phyloP scores from a whole-genome alignment of 1,140 invertebrate genomes.

The Ceratina calcarata region DNA sequence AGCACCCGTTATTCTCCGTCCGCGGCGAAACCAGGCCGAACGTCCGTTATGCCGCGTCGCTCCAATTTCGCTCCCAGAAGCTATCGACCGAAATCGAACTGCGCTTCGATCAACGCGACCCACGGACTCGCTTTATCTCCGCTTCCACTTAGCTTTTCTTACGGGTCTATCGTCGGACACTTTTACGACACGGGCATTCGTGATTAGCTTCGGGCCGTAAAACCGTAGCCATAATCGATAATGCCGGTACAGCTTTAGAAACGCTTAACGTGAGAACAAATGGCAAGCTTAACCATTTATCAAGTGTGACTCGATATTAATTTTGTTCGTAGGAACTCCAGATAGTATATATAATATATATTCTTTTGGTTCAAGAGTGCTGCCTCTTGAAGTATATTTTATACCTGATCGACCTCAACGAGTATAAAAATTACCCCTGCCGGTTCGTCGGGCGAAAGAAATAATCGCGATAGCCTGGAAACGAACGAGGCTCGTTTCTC shows the following conservation, averaged over 20 bases:
- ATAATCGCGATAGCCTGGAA: not conserved
- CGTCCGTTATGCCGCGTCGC: not conserved
- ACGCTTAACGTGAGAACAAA: not conserved
- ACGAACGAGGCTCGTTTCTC: not conserved
- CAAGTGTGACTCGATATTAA: too few species aligned
- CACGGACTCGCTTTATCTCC: not conserved
- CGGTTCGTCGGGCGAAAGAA: not conserved
- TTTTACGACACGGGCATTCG: not conserved
- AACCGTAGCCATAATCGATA: not conserved
- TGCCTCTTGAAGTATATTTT: too few species aligned
- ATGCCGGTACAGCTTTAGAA: not conserved
- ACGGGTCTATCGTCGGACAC: not conserved
- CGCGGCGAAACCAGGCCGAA: slow-evolving; percentile 2
- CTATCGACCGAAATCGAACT: slow-evolving; percentile 1
- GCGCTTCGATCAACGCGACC: not conserved
- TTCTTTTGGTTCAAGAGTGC: too few species aligned
- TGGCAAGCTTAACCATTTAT: too few species aligned
- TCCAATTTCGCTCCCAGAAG: not conserved
- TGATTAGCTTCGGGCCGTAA: not conserved
- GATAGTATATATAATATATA: too few species aligned
- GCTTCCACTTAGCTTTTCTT: not conserved
- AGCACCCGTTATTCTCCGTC: not conserved
- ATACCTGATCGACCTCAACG: too few species aligned
- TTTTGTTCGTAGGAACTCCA: too few species aligned
- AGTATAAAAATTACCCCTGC: slow-evolving; percentile 1